Conservation (phyloP, 2,888 invertebrate species). For the Pemphredon lugubris region DNA sequence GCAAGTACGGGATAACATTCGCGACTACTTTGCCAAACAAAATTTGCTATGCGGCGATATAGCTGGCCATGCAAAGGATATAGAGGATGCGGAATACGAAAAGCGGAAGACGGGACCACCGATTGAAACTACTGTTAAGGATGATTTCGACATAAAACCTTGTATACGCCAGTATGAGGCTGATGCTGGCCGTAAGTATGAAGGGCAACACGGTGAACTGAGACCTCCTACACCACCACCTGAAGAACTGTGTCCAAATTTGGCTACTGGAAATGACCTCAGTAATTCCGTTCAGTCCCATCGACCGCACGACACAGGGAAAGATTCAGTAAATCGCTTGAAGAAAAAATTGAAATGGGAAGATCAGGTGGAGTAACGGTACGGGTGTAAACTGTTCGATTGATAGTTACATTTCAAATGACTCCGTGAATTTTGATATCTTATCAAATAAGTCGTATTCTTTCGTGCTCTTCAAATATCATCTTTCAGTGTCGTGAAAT, state of each 20-base stretch:
- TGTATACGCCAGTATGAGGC: slow-evolving; percentile 31
- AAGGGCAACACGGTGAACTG: slow-evolving; percentile 46
- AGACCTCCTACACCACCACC: slow-evolving; percentile 41
- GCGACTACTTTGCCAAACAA: slow-evolving; percentile 86
- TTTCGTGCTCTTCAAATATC: background rate
- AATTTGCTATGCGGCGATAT: slow-evolving; percentile 84
- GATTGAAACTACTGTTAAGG: background rate
- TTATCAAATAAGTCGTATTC: background rate
- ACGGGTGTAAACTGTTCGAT: too few relatives aligned
- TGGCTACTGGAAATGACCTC: slow-evolving; percentile 10
- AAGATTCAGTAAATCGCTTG: background rate
- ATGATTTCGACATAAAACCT: background rate
- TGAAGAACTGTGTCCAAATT: slow-evolving; percentile 47
- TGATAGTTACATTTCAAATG: too few relatives aligned
- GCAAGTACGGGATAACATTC: slow-evolving; percentile 86
- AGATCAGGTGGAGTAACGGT: background rate
- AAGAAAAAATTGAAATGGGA: slow-evolving; percentile 60
- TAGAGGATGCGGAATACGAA: slow-evolving; percentile 25
- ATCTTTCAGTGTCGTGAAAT: slow-evolving; percentile 1
- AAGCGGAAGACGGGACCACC: too few relatives aligned
- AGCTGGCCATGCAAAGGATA: slow-evolving; percentile 11
- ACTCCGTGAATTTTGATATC: background rate
- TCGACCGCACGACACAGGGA: slow-evolving; percentile 1
- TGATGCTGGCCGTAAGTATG: slow-evolving; percentile 37
- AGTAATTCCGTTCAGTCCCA: too few relatives aligned